Base-by-base conservation (phyloP, 1,140 invertebrate species). In the Brachionus sp. region DNA sequence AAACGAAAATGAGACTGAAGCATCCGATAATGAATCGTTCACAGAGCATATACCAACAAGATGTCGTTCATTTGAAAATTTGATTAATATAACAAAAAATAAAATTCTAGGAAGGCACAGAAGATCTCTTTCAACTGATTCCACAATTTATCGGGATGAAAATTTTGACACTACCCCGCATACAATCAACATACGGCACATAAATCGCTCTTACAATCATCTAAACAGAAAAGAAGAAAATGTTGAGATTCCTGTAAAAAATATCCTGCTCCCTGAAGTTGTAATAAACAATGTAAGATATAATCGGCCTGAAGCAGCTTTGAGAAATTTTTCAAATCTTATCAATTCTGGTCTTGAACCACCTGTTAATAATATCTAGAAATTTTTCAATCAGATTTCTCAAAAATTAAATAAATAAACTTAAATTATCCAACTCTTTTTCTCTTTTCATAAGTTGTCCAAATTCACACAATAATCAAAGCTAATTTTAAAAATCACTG, bases 271-370 rank as follows among this genome's bases (percentile, higher is more conserved):
- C 5, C 70, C 70, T 35, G 70, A 75, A 46, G 25, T 75, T 5
- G 25, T 75, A 23, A 75, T 75, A 19, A 75, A 75, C 12, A 35
- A 46, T 46, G 39, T 75, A 25, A 44, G 70, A 46, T 75, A 75
- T 19, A 75, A 75, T 29, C 16, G 39, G 25, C 70, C 70, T 19
- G 70, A 46, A 46, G 23, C 3, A n/a, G 25, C 44, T n/a, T 29
- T 75, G 44, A 75, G 19, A 46, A 46, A 73, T 42, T 39, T 39
- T 10, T 9, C 33, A 19, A 39, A 75, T 23, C 37, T 46, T 25
- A 46, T 46, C 1, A 75, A 75, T 75, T 35, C 19, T 57, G 50
- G 19, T 57, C 16, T 19, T 0, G 50, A 57, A 57, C 9, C 50
- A 57, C 7, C 50, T 19, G 7, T 6, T 19, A 57, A 7, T 57